A percentile compares a stretch with the other conserved stretches of the same genome.
Evolutionary conservation across 2,113 vertebrate genomes (phyloP).

Genomic region (rat (Rattus norvegicus)): DNA sequence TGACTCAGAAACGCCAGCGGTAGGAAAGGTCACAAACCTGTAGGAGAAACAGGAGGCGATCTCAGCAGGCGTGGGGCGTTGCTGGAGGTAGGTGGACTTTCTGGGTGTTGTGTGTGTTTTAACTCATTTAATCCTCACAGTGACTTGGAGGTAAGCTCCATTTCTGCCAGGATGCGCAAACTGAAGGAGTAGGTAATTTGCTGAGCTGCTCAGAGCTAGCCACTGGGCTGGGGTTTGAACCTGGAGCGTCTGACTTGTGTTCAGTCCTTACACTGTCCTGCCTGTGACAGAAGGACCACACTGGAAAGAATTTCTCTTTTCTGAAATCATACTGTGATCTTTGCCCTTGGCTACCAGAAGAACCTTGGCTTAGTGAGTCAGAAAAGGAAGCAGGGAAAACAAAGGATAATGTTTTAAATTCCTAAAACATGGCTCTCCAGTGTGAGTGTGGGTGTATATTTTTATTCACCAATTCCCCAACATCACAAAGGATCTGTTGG

Average conservation of each 20-base stretch:
- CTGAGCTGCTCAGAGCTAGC: neutral
- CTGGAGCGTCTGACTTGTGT: neutral
- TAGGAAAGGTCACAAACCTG: neutral
- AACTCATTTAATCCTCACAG: slow-evolving; percentile 13
- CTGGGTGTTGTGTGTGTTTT: neutral
- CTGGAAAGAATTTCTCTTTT: neutral
- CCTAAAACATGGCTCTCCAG: neutral
- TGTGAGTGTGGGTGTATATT: neutral
- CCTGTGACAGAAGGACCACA: neutral
- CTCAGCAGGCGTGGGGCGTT: too few species aligned
- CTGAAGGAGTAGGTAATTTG: neutral
- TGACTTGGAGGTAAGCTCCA: neutral
- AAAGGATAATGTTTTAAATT: neutral
- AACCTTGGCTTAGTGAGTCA: neutral
- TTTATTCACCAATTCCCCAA: neutral
- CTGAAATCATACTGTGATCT: neutral
- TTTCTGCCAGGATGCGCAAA: neutral
- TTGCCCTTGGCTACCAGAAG: neutral
- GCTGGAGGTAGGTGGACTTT: neutral
- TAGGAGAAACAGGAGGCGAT: neutral
- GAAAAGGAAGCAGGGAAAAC: slow-evolving; percentile 38
- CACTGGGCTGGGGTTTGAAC: neutral
- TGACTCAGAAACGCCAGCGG: slow-evolving; percentile 49
- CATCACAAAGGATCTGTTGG: neutral
- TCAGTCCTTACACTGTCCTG: neutral